Conservation (phyloP, 2,113 vertebrate species). For the Dendropsophus ebraccatus region DNA sequence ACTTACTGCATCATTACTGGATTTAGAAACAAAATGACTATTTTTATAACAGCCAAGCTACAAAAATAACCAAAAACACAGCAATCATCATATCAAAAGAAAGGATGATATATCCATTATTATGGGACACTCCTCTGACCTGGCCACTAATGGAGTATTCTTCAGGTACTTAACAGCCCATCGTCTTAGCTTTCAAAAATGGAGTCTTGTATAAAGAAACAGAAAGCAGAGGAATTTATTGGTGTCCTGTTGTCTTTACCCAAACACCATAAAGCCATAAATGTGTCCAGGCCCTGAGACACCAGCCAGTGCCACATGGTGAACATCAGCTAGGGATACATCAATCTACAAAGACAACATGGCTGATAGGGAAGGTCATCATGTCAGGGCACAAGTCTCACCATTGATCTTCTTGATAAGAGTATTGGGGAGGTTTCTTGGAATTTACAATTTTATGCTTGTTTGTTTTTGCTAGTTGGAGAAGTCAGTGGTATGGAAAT, state of each 20-base stretch:
- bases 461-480: too few relatives aligned
- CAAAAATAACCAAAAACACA: too few relatives aligned
- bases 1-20: too few relatives aligned
- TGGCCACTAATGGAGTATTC: not conserved
- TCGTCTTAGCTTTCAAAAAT: constrained; percentile 35
- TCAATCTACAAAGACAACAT: constrained; percentile 11
- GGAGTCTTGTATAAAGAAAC: constrained; percentile 36
- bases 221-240: constrained; percentile 55
- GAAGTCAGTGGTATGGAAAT: too few relatives aligned
- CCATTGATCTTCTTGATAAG: not conserved
- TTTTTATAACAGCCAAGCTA: too few relatives aligned
- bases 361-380: not conserved
- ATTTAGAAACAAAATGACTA: too few relatives aligned
- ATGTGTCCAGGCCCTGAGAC: constrained; percentile 22
- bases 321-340: constrained; percentile 13
- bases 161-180: constrained; percentile 38
- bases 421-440: not conserved
- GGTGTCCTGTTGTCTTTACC: constrained; percentile 55
- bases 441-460: not conserved
- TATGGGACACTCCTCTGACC: not conserved
- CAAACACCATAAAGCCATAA: constrained; percentile 52
- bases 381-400: not conserved
- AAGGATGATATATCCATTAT: not conserved
- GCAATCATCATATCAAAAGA: not conserved
- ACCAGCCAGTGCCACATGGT: constrained; percentile 36